Evolutionary conservation across 2,797 vertebrate species (phyloP), one percentile per base, ranked within the genome.

Genomic region (Acipenser transmontanus): DNA sequence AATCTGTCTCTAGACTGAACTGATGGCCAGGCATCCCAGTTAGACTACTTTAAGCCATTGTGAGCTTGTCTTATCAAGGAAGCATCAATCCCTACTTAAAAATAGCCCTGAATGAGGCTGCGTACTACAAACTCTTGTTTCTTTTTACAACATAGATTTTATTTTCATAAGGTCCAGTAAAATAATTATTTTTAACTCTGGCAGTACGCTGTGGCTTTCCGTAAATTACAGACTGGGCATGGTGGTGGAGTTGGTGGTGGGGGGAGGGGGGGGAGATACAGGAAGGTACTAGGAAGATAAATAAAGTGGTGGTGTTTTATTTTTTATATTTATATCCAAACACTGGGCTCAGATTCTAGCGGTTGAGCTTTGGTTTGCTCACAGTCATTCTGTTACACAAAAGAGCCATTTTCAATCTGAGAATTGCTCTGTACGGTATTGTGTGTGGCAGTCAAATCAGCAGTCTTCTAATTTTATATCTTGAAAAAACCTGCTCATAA

Each of bases 141-240:
- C 81, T 79, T 71, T 74, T 73, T 80, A 84, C 82, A 82, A 78
- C 81, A 82, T 78, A 83, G 83, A 80, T 84, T 89, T 89, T 87
- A 88, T 89, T 90, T 90, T 89, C 83, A 90, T 87, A 88, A 85
- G 84, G 82, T 82, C 83, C 80, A 83, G 82, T 86, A 85, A 87
- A 87, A 82, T 79, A 82, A 78, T 82, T 90, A 90, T 92, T 91
- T 92, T 88, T 92, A 90, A 85, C 84, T 75, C 80, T 80, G 83
- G 80, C 85, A 89, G 84, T 89, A 88, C 88, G 85, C 85, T 90
- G 88, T 80, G 88, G 89, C 83, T 83, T 80, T 76, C 81, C 83
- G 87, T 87, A 84, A 90, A 92, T 91, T 92, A 90, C 88, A 92
- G 87, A 85, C 84, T 61, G 87, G 80, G 80, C 80, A 77, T 81